phyloP scores from a whole-genome alignment of 2,113 vertebrate genomes.

The Protomyctophum bolini region DNA sequence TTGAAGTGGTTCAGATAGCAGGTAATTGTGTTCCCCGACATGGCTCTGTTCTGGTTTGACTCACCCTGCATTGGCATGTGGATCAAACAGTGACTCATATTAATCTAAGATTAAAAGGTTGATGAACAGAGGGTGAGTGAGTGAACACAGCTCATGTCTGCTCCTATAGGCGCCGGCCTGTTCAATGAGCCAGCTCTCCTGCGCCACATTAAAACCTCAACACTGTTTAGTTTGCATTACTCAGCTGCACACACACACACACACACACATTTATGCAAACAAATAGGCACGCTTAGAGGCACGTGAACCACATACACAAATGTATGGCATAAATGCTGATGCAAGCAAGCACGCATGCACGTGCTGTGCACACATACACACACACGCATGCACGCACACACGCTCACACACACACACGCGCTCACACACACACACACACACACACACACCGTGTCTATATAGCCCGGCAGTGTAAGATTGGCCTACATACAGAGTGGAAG shows the following conservation, averaged over 20 bases:
- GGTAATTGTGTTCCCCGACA: no score
- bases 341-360: no score
- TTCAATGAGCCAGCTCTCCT: slow-evolving; percentile 27
- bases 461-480: slow-evolving; percentile 32
- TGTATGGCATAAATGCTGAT: no score
- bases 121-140: not conserved
- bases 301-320: slow-evolving; percentile 1
- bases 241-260: not conserved
- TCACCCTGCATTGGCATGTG: not conserved
- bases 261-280: not conserved
- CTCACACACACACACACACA: not conserved
- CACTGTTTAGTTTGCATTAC: slow-evolving; percentile 2
- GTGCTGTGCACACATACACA: not conserved
- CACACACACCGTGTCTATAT: not conserved
- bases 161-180: not conserved
- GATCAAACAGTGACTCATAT: slow-evolving; percentile 18
- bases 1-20: no score
- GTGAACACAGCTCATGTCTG: slow-evolving; percentile 6
- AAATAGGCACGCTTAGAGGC: not conserved
- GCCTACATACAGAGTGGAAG: slow-evolving; percentile 41
- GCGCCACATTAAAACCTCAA: slow-evolving; percentile 18
- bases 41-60: not conserved
- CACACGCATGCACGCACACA: slow-evolving; percentile 3
- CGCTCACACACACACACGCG: not conserved
- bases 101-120: not conserved